These are phyloP conservation scores for Mirounga angustirostris DNA, from an alignment of 2,113 vertebrate genomes.

Conservation along the genomic window DNA sequence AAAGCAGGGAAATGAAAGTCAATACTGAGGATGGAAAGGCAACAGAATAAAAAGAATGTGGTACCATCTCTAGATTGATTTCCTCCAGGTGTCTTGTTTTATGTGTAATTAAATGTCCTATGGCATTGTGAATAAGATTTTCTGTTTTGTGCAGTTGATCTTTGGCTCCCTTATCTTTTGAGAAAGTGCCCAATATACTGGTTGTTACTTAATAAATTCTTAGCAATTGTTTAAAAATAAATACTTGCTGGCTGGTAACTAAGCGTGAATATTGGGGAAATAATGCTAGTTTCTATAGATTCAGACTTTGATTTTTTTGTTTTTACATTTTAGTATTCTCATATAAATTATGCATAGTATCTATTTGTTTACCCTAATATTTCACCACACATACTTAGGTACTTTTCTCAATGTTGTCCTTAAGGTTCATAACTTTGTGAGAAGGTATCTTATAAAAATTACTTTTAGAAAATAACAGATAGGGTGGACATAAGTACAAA, in stretches of 20 bases:
- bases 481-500: background rate
- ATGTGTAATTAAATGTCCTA: background rate
- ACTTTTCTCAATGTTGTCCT: background rate
- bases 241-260: background rate
- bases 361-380: background rate
- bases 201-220: background rate
- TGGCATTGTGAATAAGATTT: background rate
- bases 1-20: background rate
- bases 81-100: background rate
- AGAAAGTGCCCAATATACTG: background rate
- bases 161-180: background rate
- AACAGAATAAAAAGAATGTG: background rate
- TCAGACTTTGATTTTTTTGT: background rate
- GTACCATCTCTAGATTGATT: background rate
- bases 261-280: background rate
- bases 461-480: background rate
- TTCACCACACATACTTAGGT: background rate
- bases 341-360: background rate
- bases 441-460: background rate
- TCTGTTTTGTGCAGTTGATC: background rate
- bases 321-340: background rate
- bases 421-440: background rate
- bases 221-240: slow-evolving; percentile 5
- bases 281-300: background rate
- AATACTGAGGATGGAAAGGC: background rate